These are phyloP conservation scores for Triplophysa yarkandensis DNA, from an alignment of 2,797 vertebrate species.

Conservation along the genomic window DNA sequence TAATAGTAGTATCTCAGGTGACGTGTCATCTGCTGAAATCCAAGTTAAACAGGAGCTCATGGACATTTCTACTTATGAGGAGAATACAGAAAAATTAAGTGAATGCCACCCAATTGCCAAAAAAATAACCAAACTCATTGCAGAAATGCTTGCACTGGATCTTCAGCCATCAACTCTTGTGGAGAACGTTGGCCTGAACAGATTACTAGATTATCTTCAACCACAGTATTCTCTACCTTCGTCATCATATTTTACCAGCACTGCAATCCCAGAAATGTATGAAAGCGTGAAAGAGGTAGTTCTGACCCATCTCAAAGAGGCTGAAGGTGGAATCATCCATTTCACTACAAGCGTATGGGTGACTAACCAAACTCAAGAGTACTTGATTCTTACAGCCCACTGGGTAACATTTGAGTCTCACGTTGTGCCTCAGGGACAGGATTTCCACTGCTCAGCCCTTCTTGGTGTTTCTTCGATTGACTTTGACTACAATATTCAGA, in stretches of 20 bases:
- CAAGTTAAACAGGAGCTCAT: slow-evolving; percentile 77
- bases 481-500: slow-evolving; percentile 87
- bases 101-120: slow-evolving; percentile 95
- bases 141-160: slow-evolving; percentile 99
- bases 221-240: slow-evolving; percentile 92
- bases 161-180: slow-evolving; percentile 96
- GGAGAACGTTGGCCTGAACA: slow-evolving; percentile 90
- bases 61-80: slow-evolving; percentile 78
- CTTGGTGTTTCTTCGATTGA: slow-evolving; percentile 91
- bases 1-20: slow-evolving; percentile 80
- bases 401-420: slow-evolving; percentile 92
- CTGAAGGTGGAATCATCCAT: slow-evolving; percentile 91
- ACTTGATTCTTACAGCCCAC: slow-evolving; percentile 93
- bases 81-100: slow-evolving; percentile 82
- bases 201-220: slow-evolving; percentile 93
- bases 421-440: slow-evolving; percentile 86
- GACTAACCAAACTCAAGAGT: slow-evolving; percentile 93
- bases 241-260: slow-evolving; percentile 93
- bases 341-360: slow-evolving; percentile 97
- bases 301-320: slow-evolving; percentile 90
- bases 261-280: slow-evolving; percentile 96
- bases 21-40: slow-evolving; percentile 76
- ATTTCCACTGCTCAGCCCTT: slow-evolving; percentile 93
- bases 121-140: slow-evolving; percentile 96
- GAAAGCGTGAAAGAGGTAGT: slow-evolving; percentile 89